Conservation (phyloP, 2,113 vertebrate species). For the Colius striatus region DNA sequence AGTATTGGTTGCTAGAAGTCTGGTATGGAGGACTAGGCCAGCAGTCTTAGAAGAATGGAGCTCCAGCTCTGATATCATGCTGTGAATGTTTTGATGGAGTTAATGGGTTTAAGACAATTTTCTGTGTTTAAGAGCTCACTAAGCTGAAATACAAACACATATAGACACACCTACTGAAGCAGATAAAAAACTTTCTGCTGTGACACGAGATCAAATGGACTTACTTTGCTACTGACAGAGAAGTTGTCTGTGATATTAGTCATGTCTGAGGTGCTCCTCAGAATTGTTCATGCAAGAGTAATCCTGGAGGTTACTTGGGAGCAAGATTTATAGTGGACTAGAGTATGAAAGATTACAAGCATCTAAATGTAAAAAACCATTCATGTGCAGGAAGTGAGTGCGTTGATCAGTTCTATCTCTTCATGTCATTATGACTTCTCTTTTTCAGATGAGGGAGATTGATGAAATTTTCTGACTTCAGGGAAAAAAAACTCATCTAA, state of each 20-base stretch:
- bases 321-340: background rate
- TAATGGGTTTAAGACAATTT: background rate
- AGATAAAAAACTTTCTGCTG: background rate
- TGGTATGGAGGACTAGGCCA: background rate
- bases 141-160: background rate
- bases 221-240: background rate
- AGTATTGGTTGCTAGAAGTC: background rate
- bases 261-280: background rate
- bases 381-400: rapidly evolving
- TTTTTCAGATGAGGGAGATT: background rate
- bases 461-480: background rate
- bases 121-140: background rate
- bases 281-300: background rate
- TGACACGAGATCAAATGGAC: background rate
- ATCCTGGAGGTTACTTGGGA: background rate
- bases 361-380: background rate
- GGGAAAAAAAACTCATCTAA: background rate
- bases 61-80: background rate
- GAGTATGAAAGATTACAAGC: background rate
- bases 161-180: background rate
- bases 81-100: background rate
- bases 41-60: background rate
- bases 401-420: rapidly evolving
- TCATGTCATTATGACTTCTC: background rate
- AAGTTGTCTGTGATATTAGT: background rate